Evolutionary conservation across 1,140 invertebrate genomes (phyloP).

Genomic region (Drosophila lacertosa): DNA sequence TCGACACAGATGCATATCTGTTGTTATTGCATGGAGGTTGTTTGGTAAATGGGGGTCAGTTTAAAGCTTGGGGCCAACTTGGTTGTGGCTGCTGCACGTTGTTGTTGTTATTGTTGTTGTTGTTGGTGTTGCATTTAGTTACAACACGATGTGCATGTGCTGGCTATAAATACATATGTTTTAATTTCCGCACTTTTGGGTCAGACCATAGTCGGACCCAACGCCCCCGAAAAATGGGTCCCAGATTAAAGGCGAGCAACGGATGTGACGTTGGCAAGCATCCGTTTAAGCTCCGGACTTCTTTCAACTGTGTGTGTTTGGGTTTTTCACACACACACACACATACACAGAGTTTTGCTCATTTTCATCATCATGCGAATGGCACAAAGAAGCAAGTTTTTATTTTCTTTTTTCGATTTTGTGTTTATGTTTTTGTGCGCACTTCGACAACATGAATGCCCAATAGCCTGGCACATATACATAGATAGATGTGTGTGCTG

Average conservation of each 20-base stretch:
- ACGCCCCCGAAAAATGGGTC: constrained; percentile 46
- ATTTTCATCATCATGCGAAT: constrained; percentile 33
- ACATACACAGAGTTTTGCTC: constrained; percentile 25
- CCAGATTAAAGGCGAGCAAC: constrained; percentile 72
- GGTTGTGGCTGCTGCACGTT: constrained; percentile 8
- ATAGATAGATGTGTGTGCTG: constrained; percentile 12
- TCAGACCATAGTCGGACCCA: constrained; percentile 55
- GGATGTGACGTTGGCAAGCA: constrained; percentile 71
- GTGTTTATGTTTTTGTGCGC: constrained; percentile 77
- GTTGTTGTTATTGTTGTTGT: constrained; percentile 30
- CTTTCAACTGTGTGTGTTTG: constrained; percentile 26
- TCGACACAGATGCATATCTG: constrained; percentile 50
- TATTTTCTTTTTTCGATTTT: constrained; percentile 74
- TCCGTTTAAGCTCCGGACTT: constrained; percentile 45
- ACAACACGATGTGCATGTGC: constrained; percentile 56
- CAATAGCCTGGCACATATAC: constrained; percentile 42
- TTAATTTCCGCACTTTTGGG: constrained; percentile 82
- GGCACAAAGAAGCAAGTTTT: constrained; percentile 49
- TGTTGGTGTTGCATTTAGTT: constrained; percentile 32
- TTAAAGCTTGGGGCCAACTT: constrained; percentile 58
- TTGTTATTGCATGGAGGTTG: constrained; percentile 48
- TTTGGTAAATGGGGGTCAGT: constrained; percentile 52
- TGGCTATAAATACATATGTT: constrained; percentile 81
- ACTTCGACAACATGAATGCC: constrained; percentile 67
- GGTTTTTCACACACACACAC: constrained; percentile 25